Evolutionary conservation across 2,797 vertebrate species (phyloP).

Genomic region (Coilia nasus): DNA sequence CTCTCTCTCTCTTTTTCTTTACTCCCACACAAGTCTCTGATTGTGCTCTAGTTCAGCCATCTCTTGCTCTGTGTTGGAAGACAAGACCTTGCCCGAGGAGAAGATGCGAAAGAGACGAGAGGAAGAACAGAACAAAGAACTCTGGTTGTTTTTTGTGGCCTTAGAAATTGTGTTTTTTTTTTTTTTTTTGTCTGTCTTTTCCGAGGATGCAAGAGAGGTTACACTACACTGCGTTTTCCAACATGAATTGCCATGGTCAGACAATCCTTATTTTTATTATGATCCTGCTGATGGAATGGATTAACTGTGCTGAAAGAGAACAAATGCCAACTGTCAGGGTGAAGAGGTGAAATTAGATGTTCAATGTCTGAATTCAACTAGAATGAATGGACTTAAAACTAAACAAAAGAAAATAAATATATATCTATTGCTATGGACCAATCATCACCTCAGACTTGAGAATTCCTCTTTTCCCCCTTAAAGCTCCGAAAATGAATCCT

Average conservation of each 20-base stretch:
- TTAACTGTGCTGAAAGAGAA: not conserved
- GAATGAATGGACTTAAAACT: not conserved
- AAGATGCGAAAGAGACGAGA: constrained; percentile 35
- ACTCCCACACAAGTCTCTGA: constrained; percentile 40
- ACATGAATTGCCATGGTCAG: constrained; percentile 58
- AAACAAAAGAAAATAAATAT: not conserved
- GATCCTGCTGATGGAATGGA: constrained; percentile 27
- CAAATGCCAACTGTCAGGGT: not conserved
- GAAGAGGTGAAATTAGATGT: not conserved
- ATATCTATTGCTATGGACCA: constrained; percentile 10
- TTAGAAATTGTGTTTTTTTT: constrained; percentile 57
- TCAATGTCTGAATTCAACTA: not conserved
- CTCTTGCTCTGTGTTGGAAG: constrained; percentile 64
- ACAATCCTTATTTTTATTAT: constrained; percentile 45
- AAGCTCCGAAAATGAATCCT: not conserved
- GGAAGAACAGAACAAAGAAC: constrained; percentile 61
- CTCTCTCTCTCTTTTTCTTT: constrained; percentile 50
- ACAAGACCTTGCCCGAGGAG: constrained; percentile 45
- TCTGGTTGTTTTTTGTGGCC: constrained; percentile 64
- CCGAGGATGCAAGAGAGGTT: constrained; percentile 54
- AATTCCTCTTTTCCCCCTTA: not conserved
- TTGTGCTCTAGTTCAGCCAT: constrained; percentile 72
- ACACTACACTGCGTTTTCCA: constrained; percentile 71
- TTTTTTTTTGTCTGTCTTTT: constrained; percentile 13
- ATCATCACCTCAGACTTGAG: not conserved